Conservation (phyloP, 1,140 invertebrate genomes). For the Magallana gigas region DNA sequence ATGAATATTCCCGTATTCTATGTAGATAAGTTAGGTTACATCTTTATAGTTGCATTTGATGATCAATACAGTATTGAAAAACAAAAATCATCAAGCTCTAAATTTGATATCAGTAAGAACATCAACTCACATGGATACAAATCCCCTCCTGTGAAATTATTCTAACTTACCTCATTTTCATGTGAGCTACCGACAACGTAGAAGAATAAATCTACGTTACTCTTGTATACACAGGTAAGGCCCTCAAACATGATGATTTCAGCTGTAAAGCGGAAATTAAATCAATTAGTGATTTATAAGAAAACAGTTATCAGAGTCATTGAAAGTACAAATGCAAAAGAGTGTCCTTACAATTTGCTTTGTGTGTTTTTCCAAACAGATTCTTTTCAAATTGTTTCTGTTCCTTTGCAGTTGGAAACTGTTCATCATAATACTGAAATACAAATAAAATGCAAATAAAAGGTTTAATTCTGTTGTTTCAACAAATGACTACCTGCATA, state of each 20-base stretch:
- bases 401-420: conserved; percentile 94
- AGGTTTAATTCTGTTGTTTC: background rate
- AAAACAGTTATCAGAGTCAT: background rate
- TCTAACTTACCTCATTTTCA: conserved; percentile 8
- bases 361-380: conserved; percentile 97
- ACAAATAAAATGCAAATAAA: conserved; percentile 26
- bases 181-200: conserved; percentile 94
- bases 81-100: too few relatives aligned
- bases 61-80: too few relatives aligned
- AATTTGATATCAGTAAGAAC: too few relatives aligned
- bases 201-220: conserved; percentile 98
- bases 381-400: conserved; percentile 98
- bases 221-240: conserved; percentile 97
- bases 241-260: conserved; percentile 99
- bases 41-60: too few relatives aligned
- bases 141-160: too few relatives aligned
- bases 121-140: too few relatives aligned
- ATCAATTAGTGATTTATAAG: background rate
- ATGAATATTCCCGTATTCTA: too few relatives aligned
- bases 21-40: too few relatives aligned
- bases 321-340: background rate
- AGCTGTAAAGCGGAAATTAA: conserved; percentile 85
- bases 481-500: too few relatives aligned
- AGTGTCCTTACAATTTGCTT: conserved; percentile 81
- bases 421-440: conserved; percentile 92